Conservation (phyloP, 2,797 vertebrate species). For the Vipera latastei region DNA sequence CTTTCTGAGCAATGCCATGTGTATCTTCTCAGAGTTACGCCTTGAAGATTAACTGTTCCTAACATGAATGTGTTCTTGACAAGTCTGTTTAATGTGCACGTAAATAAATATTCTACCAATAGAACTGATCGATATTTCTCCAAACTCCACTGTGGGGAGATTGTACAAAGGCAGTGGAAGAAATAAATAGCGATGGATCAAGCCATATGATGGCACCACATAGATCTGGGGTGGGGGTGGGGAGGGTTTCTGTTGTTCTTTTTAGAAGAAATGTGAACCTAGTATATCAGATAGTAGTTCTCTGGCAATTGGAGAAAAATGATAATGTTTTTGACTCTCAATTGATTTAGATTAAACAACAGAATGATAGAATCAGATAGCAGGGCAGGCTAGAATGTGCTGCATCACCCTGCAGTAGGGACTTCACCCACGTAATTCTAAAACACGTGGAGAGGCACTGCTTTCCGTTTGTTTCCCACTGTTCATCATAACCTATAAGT, state of each 20-base stretch:
- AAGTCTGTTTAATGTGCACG: not conserved
- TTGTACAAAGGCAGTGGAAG: not conserved
- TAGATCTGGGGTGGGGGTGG: not conserved
- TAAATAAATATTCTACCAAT: not conserved
- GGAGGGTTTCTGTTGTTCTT: not conserved
- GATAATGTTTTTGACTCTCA: not conserved
- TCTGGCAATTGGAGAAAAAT: not conserved
- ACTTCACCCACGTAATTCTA: not conserved
- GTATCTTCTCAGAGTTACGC: not conserved
- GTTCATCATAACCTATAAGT: not conserved
- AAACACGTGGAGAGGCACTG: not conserved
- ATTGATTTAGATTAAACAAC: not conserved
- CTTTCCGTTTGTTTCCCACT: not conserved
- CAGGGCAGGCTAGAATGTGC: not conserved
- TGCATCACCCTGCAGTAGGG: not conserved
- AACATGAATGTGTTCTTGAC: not conserved
- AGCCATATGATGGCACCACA: not conserved
- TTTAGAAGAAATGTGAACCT: not conserved
- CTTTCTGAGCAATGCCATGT: not conserved
- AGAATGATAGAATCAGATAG: not conserved
- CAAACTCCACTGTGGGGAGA: not conserved
- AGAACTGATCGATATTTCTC: not conserved
- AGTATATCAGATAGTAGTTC: not conserved
- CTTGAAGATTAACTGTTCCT: not conserved
- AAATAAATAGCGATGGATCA: not conserved